A percentile compares a stretch with the other conserved stretches of the same genome.
These are phyloP conservation scores for Bos javanicus DNA, from an alignment of 2,113 vertebrate genomes.

Conservation along the genomic window DNA sequence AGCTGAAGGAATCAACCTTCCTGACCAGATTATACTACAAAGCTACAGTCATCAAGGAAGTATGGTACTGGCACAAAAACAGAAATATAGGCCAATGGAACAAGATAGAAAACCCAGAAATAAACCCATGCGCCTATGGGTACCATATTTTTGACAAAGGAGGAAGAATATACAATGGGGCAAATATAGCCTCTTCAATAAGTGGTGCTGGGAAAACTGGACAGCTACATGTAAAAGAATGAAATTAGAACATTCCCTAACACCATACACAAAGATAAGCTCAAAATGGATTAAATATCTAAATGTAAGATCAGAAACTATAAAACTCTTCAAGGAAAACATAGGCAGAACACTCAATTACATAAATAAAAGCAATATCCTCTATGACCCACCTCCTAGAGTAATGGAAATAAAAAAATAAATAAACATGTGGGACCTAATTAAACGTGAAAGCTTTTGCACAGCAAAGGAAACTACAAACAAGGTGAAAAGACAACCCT, in stretches of 20 bases:
- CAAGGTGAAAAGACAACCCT: background rate
- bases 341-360: background rate
- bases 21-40: background rate
- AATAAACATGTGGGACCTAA: background rate
- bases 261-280: background rate
- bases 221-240: background rate
- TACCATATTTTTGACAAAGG: background rate
- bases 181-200: background rate
- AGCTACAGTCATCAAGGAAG: background rate
- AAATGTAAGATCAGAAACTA: background rate
- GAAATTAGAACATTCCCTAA: background rate
- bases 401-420: background rate
- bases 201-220: background rate
- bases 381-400: background rate
- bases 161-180: background rate
- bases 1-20: background rate
- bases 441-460: background rate
- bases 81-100: background rate
- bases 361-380: background rate
- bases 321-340: background rate
- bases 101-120: background rate
- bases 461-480: background rate
- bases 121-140: background rate
- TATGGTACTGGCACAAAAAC: background rate
- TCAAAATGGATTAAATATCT: background rate